phyloP scores from a whole-genome alignment of 2,888 invertebrate species.

The Apodemia hepburni region DNA sequence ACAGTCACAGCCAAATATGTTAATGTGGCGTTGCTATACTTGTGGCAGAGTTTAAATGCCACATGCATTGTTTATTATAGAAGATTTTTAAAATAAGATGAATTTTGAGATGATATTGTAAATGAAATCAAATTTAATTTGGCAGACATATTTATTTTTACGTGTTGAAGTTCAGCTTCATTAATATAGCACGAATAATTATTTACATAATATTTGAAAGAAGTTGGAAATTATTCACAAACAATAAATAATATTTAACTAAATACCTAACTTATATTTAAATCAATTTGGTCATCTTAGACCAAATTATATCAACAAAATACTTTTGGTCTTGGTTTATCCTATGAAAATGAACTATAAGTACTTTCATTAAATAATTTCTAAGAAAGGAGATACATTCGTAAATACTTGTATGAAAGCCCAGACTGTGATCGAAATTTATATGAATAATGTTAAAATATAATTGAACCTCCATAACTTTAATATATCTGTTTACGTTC shows the following conservation, averaged over 20 bases:
- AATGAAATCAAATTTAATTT: slow-evolving; percentile 64
- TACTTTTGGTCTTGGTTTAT: slow-evolving; percentile 56
- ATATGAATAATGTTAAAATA: slow-evolving; percentile 34
- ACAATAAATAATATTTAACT: slow-evolving; percentile 67
- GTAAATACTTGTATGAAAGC: slow-evolving; percentile 9
- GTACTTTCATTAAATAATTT: slow-evolving; percentile 16
- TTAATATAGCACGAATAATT: slow-evolving; percentile 70
- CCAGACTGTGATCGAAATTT: slow-evolving; percentile 30
- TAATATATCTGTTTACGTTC: slow-evolving; percentile 58
- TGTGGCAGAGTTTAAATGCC: no score
- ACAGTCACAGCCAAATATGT: no score
- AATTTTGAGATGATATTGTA: slow-evolving; percentile 20
- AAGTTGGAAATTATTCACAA: slow-evolving; percentile 70
- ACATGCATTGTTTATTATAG: no score
- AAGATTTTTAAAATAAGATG: no score
- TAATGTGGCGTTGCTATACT: no score
- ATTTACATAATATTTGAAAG: slow-evolving; percentile 66
- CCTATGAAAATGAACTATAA: slow-evolving; percentile 9
- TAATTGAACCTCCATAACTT: slow-evolving; percentile 44
- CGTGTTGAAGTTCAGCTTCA: slow-evolving; percentile 73
- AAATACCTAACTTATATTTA: slow-evolving; percentile 61
- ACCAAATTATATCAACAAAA: slow-evolving; percentile 52
- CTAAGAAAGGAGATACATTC: slow-evolving; percentile 6
- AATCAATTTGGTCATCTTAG: slow-evolving; percentile 64
- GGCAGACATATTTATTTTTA: slow-evolving; percentile 80